phyloP scores from a whole-genome alignment of 2,888 invertebrate genomes.

The Colostygia pectinataria region DNA sequence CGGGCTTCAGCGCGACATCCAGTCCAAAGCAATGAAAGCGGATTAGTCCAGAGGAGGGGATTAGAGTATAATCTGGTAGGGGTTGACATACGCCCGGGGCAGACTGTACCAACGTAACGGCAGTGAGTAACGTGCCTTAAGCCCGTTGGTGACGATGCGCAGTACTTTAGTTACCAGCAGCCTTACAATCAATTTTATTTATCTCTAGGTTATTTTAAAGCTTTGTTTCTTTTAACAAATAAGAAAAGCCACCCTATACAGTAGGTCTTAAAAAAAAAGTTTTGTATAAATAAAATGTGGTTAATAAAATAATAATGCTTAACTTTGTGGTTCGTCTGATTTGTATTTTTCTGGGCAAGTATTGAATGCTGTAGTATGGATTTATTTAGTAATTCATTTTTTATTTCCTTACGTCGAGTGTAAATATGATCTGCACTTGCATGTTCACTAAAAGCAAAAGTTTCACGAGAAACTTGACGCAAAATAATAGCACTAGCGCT shows the following conservation, averaged over 20 bases:
- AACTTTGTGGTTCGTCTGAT: no score
- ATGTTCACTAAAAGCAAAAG: constrained; percentile 6
- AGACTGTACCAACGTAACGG: constrained; percentile 27
- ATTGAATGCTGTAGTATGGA: no score
- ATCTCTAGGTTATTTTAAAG: no score
- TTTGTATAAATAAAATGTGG: no score
- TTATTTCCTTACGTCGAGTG: background rate
- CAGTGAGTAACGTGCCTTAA: constrained; percentile 16
- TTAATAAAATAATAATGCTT: no score
- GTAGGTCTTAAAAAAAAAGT: no score
- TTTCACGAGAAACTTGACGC: background rate
- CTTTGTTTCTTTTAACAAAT: no score
- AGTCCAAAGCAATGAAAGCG: constrained; percentile 76
- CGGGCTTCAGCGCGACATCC: constrained; percentile 62
- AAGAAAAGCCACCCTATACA: no score
- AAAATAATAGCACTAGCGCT: background rate
- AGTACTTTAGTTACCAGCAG: background rate
- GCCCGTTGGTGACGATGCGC: constrained; percentile 3
- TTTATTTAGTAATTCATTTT: no score
- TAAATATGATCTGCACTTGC: background rate
- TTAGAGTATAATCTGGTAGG: constrained; percentile 74
- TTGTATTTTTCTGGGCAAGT: no score
- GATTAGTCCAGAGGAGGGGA: constrained; percentile 75
- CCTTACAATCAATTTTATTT: no score
- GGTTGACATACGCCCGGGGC: constrained; percentile 75